These are phyloP conservation scores for Rhincodon typus DNA, from an alignment of 2,797 vertebrate genomes.

Conservation along the genomic window DNA sequence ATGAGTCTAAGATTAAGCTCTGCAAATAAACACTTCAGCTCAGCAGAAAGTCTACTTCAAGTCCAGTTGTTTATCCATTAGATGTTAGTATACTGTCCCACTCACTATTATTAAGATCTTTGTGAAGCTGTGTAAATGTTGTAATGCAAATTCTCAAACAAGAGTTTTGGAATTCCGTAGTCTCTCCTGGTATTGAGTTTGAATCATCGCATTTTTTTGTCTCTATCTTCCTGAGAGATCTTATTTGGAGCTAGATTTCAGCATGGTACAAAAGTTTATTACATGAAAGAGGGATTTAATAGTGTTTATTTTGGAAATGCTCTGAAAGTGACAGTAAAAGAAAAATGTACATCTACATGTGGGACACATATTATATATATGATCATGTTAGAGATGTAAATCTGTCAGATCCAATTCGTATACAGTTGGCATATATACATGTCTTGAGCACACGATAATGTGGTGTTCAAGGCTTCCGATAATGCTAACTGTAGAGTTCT, in stretches of 20 bases:
- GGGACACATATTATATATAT: background rate
- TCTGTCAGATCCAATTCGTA: background rate
- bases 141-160: background rate
- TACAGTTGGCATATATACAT: background rate
- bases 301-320: background rate
- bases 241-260: background rate
- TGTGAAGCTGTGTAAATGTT: background rate
- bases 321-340: background rate
- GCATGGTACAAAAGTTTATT: background rate
- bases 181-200: background rate
- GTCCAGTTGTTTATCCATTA: background rate
- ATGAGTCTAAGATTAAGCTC: background rate
- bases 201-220: background rate
- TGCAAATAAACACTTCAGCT: background rate
- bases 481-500: background rate
- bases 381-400: background rate
- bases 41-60: background rate
- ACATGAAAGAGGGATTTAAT: background rate
- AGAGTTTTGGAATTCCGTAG: background rate
- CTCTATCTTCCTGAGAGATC: background rate
- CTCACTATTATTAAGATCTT: background rate
- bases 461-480: no score
- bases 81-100: background rate
- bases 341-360: background rate
- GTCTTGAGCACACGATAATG: background rate